phyloP scores from a whole-genome alignment of 2,113 vertebrate genomes.

The Columbina picui region DNA sequence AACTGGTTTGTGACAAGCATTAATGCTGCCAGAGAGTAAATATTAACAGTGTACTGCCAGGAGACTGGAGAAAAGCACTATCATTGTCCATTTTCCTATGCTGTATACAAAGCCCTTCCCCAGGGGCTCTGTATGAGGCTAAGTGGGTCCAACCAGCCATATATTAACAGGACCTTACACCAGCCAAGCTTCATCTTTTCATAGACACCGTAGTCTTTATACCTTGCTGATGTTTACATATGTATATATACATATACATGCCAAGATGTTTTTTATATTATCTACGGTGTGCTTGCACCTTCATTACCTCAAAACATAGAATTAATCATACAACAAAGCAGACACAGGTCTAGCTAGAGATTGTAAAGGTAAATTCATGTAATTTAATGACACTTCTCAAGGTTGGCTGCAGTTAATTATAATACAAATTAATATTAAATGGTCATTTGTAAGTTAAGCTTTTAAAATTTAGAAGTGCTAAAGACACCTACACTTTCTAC shows the following conservation, averaged over 20 bases:
- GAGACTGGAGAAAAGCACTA: neutral
- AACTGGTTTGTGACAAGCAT: neutral
- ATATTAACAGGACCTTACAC: neutral
- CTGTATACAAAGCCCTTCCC: neutral
- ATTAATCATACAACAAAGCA: neutral
- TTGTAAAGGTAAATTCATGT: neutral
- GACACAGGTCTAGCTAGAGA: neutral
- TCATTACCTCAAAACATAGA: neutral
- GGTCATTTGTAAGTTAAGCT: neutral
- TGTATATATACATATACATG: neutral
- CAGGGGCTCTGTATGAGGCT: neutral
- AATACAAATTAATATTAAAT: neutral
- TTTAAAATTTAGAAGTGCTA: neutral
- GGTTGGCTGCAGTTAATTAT: neutral
- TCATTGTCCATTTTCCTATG: neutral
- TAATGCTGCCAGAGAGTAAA: neutral
- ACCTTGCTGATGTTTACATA: neutral
- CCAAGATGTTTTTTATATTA: neutral
- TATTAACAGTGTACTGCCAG: neutral
- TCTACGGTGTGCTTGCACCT: neutral
- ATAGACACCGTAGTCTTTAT: neutral
- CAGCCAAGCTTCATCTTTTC: neutral
- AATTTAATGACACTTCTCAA: neutral
- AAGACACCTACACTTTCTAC: neutral
- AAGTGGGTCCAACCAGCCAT: neutral